phyloP scores from a whole-genome alignment of 2,113 vertebrate genomes.

The Corvus moneduloides region DNA sequence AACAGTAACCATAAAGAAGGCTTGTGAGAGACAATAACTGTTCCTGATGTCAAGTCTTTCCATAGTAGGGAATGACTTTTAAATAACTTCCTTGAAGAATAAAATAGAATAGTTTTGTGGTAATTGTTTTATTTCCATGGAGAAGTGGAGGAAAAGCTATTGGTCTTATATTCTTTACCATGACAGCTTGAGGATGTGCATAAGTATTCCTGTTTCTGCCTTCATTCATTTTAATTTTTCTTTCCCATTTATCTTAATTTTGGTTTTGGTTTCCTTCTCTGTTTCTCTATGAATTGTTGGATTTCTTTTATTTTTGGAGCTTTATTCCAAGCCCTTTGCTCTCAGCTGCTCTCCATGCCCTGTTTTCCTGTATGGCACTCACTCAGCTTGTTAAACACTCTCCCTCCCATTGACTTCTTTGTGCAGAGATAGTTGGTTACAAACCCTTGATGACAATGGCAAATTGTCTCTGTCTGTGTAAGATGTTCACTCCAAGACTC shows the following conservation, averaged over 20 bases:
- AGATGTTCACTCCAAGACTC: neutral
- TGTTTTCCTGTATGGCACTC: neutral
- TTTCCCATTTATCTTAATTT: neutral
- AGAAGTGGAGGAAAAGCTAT: constrained; percentile 23
- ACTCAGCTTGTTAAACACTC: neutral
- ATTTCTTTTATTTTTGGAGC: neutral
- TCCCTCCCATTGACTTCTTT: neutral
- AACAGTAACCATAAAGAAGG: neutral
- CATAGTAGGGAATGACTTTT: neutral
- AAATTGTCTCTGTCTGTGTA: neutral
- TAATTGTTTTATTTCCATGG: constrained; percentile 54
- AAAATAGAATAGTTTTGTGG: constrained; percentile 4
- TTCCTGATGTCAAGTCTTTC: constrained; percentile 12
- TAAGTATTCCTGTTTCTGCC: neutral
- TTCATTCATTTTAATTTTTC: neutral
- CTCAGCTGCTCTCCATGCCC: neutral
- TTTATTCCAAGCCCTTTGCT: neutral
- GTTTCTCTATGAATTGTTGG: neutral
- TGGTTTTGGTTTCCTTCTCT: neutral
- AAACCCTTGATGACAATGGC: neutral
- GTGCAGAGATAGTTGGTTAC: neutral
- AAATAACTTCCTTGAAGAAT: constrained; percentile 37
- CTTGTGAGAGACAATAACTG: neutral
- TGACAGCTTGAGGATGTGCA: neutral
- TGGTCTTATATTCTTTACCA: neutral